Conservation (phyloP, 2,797 vertebrate genomes). For the Aeoliscus strigatus region DNA sequence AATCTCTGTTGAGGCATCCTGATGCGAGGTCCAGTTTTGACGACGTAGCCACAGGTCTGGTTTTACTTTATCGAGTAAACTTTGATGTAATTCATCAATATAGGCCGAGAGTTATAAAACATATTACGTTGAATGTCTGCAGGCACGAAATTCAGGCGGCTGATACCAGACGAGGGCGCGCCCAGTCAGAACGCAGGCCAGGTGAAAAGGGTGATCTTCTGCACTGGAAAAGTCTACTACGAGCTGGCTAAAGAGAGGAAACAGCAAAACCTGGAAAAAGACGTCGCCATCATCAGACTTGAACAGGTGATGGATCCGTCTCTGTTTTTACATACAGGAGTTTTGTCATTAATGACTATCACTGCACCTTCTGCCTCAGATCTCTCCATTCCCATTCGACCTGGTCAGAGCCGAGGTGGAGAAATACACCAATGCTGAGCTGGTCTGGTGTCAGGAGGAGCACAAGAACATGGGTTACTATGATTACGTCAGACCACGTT, state of each 20-base stretch:
- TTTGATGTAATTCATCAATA: neutral
- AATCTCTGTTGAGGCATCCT: constrained; percentile 90
- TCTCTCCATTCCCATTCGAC: constrained; percentile 93
- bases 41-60: constrained; percentile 90
- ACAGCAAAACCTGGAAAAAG: constrained; percentile 72
- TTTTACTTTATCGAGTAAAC: too few species aligned
- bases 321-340: too few species aligned
- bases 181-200: too few species aligned
- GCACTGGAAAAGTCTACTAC: constrained; percentile 91
- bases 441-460: constrained; percentile 96
- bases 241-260: constrained; percentile 85
- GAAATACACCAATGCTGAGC: constrained; percentile 78
- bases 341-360: too few species aligned
- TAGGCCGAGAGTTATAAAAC: too few species aligned
- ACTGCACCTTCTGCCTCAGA: too few species aligned
- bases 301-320: constrained; percentile 85
- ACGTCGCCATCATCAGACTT: constrained; percentile 81
- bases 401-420: constrained; percentile 81
- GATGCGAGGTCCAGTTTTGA: constrained; percentile 93
- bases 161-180: constrained; percentile 82
- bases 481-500: constrained; percentile 88
- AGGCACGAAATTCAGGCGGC: constrained; percentile 85
- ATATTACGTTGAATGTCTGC: neutral
- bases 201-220: constrained; percentile 86
- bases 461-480: constrained; percentile 99